These are phyloP conservation scores for Neosalanx taihuensis DNA, from an alignment of 2,797 vertebrate genomes.

Conservation along the genomic window DNA sequence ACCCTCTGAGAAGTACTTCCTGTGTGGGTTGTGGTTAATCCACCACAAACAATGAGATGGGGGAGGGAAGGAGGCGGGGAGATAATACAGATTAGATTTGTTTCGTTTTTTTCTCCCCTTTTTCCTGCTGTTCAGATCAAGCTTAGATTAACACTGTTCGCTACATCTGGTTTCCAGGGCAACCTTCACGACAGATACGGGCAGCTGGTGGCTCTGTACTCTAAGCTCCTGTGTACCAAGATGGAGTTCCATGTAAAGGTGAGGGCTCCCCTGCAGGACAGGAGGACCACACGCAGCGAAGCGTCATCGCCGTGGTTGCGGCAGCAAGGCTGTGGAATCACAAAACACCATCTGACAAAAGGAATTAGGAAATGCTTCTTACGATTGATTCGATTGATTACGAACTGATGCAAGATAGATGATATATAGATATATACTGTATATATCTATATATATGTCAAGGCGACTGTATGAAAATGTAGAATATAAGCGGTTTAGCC, in stretches of 20 bases:
- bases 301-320: background rate
- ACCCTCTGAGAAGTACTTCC: background rate
- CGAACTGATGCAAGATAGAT: too few species aligned
- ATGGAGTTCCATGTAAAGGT: constrained; percentile 94
- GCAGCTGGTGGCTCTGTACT: constrained; percentile 86
- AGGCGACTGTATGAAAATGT: background rate
- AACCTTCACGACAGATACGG: constrained; percentile 89
- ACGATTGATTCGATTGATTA: background rate
- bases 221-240: constrained; percentile 87
- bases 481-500: background rate
- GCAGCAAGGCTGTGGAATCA: background rate
- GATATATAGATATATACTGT: too few species aligned
- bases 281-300: background rate
- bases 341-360: background rate
- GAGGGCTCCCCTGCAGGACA: background rate
- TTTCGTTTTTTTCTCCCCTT: background rate
- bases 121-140: constrained; percentile 14
- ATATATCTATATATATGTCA: too few species aligned
- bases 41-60: background rate
- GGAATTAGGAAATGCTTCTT: background rate
- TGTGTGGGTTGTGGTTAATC: constrained; percentile 1
- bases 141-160: constrained; percentile 9
- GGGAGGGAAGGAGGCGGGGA: background rate
- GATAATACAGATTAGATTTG: background rate
- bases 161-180: constrained; percentile 65